A percentile compares a stretch with the other conserved stretches of the same genome.
phyloP scores from a whole-genome alignment of 64 coral and sea anemone species.

The Astreopora myriophthalma region DNA sequence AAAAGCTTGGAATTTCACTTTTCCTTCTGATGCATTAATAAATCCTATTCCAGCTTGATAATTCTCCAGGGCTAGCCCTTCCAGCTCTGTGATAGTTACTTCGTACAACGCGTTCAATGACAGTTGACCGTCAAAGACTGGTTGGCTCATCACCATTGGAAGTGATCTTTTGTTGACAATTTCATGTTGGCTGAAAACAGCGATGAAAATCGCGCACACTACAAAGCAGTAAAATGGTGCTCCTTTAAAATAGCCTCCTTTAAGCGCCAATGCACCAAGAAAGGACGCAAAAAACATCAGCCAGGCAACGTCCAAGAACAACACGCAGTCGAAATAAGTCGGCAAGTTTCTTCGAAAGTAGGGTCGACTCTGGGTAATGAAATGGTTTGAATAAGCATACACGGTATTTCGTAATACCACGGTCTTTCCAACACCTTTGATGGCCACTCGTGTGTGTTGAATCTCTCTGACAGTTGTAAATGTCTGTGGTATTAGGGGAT shows the following conservation, averaged over 20 bases:
- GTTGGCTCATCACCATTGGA: conserved; percentile 61
- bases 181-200: conserved; percentile 80
- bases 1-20: conserved; percentile 83
- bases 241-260: conserved; percentile 19
- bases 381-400: conserved; percentile 71
- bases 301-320: neutral
- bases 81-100: conserved; percentile 71
- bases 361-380: conserved; percentile 70
- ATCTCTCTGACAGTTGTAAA: neutral
- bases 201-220: conserved; percentile 42
- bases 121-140: conserved; percentile 52
- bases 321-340: conserved; percentile 53
- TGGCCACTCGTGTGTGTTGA: conserved; percentile 26
- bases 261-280: conserved; percentile 40
- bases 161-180: conserved; percentile 67
- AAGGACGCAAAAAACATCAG: conserved; percentile 17
- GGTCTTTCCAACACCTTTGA: conserved; percentile 63
- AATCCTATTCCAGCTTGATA: conserved; percentile 71
- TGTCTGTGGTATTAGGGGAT: neutral
- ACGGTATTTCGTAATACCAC: conserved; percentile 28
- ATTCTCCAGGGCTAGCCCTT: conserved; percentile 66
- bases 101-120: conserved; percentile 61
- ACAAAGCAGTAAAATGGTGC: conserved; percentile 47
- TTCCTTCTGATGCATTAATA: conserved; percentile 49
- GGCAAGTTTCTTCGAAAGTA: conserved; percentile 69